Evolutionary conservation across 2,113 vertebrate species (phyloP).

Genomic region (Fulmarus glacialis): DNA sequence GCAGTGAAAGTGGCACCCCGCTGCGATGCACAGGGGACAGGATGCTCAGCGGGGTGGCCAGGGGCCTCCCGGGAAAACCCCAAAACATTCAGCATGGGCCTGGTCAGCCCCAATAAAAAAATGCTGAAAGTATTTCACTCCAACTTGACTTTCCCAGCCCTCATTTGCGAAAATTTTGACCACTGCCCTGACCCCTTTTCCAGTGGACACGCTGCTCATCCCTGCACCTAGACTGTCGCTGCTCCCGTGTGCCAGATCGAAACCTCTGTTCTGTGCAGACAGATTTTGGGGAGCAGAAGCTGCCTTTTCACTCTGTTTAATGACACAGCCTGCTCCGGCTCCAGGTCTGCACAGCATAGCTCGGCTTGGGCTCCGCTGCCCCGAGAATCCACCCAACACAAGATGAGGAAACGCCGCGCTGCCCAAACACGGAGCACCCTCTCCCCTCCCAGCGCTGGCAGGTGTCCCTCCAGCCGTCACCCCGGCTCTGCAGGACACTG

Average conservation of each 20-base stretch:
- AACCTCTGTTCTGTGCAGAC: accelerated
- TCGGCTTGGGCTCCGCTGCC: accelerated
- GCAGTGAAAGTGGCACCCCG: background rate
- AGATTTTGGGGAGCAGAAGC: background rate
- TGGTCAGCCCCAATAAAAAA: background rate
- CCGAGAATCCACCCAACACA: background rate
- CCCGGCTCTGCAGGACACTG: background rate
- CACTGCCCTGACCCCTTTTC: background rate
- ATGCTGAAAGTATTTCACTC: background rate
- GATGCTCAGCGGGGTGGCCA: accelerated
- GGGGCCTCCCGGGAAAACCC: background rate
- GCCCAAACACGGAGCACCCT: background rate
- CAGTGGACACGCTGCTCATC: accelerated
- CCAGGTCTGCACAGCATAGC: background rate
- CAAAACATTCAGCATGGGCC: background rate
- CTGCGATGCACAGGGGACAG: background rate
- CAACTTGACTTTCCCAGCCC: background rate
- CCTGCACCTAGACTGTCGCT: background rate
- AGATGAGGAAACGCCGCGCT: accelerated
- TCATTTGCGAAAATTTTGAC: background rate
- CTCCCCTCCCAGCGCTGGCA: background rate
- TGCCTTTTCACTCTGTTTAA: background rate
- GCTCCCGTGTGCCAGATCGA: accelerated
- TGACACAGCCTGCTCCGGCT: background rate
- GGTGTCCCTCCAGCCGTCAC: background rate